Evolutionary conservation across 2,113 vertebrate genomes (phyloP), one percentile per base, ranked within the genome.

Genomic region (Odocoileus hemionus): DNA sequence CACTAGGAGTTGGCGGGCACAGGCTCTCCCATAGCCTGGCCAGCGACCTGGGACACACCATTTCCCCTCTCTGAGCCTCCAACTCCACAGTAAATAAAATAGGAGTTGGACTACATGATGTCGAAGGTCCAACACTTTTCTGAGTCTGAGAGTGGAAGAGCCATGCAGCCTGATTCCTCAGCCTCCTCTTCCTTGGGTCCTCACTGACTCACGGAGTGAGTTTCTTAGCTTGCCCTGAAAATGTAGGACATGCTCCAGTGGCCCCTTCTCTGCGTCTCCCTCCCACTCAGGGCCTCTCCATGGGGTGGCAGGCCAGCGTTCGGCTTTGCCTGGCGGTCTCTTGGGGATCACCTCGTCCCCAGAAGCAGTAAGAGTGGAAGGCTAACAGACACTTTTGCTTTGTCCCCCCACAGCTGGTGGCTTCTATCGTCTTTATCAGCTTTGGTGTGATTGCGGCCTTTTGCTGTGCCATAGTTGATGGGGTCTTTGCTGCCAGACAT

Each of bases 361-460:
- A 33, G 85, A 94, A 89, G 28, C 67, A 55, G 28, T 45, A 61
- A 78, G 50, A 58, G 9, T 61, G n/a, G 88, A 96, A 95, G 86
- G 39, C 88, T 98, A 96, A 98, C 89, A 90, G 54, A 67, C 54
- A 55, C 54, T 89, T 91, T 86, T 85, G 45, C 84, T 95, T 89
- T 96, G 60, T 89, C 30, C 47, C 19, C 50, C 2, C 95, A 96
- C 99, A 99, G 99, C 98, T 99, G 97, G 99, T 99, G 98, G 99
- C 99, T 60, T 99, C 99, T 52, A 99, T 99, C 4, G 99, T 99
- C 98, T 99, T 99, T 98, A 99, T 99, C 99, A 99, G 99, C 98
- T 99, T 99, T 80, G 99, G 99, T 0, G 99, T 99, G 98, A 99
- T 99, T 86, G 99, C 99, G 2, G 99, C 99, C 2, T 99, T 99